Base-by-base conservation (phyloP, 2,113 vertebrate genomes). In the Spea bombifrons region DNA sequence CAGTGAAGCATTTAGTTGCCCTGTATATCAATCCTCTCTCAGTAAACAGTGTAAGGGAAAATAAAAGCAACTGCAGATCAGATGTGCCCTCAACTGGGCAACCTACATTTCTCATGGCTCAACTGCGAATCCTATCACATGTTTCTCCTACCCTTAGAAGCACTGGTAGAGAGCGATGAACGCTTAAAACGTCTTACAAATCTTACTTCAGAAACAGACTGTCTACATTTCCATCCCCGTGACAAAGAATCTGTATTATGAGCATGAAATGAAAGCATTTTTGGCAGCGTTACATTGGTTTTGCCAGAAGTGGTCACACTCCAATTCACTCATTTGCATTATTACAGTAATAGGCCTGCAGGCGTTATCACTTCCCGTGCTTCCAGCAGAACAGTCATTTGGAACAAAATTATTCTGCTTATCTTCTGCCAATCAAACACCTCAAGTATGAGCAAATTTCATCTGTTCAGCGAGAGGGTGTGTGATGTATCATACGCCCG, bases 331-430 rank as follows among this genome's bases (percentile, higher is more conserved):
- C 82, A 87, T 88, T 84, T 89, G 88, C 85, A 87, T 88, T 82
- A 86, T 88, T 87, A 85, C 83, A 83, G 88, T 90, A 88, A 82
- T 67, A 88, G 87, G 88, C 89, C 90, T 86, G 79, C 55, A 81
- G 89, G 90, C 87, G 86, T 88, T 86, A 90, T 86, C 89, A 86
- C 86, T 89, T 91, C 87, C 88, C 88, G 83, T 90, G 87, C 84
- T 83, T 84, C 82, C 85, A 91, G 86, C 83, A 82, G 88, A 84
- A 86, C 66, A 85, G 83, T 89, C 90, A 92, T 90, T 88, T 88
- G 86, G 85, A 84, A 85, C 86, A 90, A 81, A 84, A 77, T 85
- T 90, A 88, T 88, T 86, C 85, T 88, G 86, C 89, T 87, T 85
- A 89, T 87, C 85, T 87, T 81, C 84, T 85, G 84, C 87, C 89